These are phyloP conservation scores for Lasioglossum baleicum DNA, from an alignment of 1,140 invertebrate species.

Conservation along the genomic window DNA sequence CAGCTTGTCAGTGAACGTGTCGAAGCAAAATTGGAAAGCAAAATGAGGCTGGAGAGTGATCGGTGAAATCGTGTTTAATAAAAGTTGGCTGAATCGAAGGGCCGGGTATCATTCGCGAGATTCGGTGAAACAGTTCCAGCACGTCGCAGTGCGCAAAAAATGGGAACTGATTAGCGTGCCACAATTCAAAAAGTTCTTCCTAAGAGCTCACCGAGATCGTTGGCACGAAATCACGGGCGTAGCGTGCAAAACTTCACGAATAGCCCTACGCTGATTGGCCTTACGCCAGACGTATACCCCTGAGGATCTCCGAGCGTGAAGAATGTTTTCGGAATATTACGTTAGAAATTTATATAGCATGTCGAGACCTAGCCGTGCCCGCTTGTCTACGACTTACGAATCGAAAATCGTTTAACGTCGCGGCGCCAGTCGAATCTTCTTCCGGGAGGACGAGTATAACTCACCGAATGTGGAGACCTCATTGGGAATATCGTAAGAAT, in stretches of 20 bases:
- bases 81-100: not conserved
- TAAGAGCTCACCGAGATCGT: constrained; percentile 59
- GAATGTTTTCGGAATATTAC: constrained; percentile 68
- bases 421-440: not conserved
- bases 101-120: not conserved
- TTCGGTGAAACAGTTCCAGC: constrained; percentile 23
- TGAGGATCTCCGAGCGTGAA: constrained; percentile 59
- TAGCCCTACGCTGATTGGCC: constrained; percentile 64
- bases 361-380: not conserved
- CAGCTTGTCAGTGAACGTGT: no score
- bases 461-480: not conserved
- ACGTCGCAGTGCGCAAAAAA: constrained; percentile 51
- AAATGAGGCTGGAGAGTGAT: not conserved
- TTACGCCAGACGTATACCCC: constrained; percentile 62
- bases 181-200: constrained; percentile 61
- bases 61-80: not conserved
- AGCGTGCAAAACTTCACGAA: constrained; percentile 48
- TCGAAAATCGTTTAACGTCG: constrained; percentile 40
- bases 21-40: no score
- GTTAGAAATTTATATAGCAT: constrained; percentile 52
- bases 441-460: not conserved
- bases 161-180: constrained; percentile 66
- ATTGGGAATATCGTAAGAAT: not conserved
- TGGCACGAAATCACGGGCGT: constrained; percentile 53
- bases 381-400: not conserved